These are phyloP conservation scores for Latrodectus elegans DNA, from an alignment of 2,888 invertebrate genomes.

Conservation along the genomic window DNA sequence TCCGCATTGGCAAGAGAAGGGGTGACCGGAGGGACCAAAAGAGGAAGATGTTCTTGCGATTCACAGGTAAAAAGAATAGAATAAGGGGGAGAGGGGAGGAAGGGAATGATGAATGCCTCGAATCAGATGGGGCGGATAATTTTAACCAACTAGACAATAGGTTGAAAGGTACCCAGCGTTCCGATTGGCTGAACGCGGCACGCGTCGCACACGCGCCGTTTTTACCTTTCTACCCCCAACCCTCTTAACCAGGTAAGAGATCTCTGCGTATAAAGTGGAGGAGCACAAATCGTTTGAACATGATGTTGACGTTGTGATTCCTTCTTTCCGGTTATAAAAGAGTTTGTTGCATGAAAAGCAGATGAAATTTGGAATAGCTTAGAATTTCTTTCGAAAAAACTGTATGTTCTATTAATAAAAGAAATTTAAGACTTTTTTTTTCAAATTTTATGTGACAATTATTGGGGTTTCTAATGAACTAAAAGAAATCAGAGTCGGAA, in stretches of 20 bases:
- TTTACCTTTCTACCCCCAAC: slow-evolving; percentile 7
- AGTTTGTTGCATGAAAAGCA: no score
- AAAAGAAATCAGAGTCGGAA: no score
- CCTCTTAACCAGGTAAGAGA: not conserved
- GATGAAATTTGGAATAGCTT: no score
- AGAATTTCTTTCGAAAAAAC: no score
- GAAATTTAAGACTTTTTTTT: no score
- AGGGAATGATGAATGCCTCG: slow-evolving; percentile 8
- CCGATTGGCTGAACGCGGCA: slow-evolving; percentile 49
- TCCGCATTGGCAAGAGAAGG: not conserved
- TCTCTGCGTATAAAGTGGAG: slow-evolving; percentile 1
- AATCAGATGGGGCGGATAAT: slow-evolving; percentile 15
- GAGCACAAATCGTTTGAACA: slow-evolving; percentile 8
- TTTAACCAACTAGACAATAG: slow-evolving; percentile 46
- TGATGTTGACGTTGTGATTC: slow-evolving; percentile 9
- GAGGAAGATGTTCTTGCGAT: slow-evolving; percentile 28
- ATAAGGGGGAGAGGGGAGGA: not conserved
- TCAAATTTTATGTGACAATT: no score
- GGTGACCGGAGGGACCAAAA: slow-evolving; percentile 6
- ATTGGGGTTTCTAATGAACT: no score
- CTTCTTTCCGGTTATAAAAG: no score
- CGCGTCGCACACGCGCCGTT: slow-evolving; percentile 49
- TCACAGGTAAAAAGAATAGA: not conserved
- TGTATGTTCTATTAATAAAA: no score
- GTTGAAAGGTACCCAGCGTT: not conserved